These are phyloP conservation scores for Propsilocerus akamusi DNA, from an alignment of 1,140 invertebrate genomes.

Conservation along the genomic window DNA sequence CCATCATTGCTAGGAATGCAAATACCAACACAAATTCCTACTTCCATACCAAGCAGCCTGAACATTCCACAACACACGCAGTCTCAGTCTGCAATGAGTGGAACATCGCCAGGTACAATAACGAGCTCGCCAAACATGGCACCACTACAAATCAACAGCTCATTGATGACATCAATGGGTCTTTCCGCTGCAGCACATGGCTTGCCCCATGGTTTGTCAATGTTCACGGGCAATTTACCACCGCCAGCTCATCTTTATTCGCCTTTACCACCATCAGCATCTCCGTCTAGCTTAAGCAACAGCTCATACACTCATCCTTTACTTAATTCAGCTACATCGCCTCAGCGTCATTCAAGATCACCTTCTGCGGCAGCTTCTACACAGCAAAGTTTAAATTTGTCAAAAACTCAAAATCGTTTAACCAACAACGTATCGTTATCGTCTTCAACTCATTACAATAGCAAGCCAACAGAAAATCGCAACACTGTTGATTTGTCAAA, in stretches of 20 bases:
- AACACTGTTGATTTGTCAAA: too few relatives aligned
- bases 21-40: background rate
- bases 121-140: background rate
- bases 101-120: background rate
- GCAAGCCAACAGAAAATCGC: too few relatives aligned
- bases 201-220: background rate
- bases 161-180: background rate
- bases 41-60: background rate
- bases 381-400: background rate
- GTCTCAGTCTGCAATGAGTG: background rate
- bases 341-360: background rate
- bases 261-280: background rate
- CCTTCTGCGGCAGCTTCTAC: background rate
- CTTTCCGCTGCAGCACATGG: background rate
- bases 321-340: background rate
- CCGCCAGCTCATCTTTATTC: background rate
- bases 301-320: background rate
- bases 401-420: background rate
- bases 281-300: background rate
- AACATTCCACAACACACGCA: background rate
- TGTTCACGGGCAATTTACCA: background rate
- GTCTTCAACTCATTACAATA: background rate
- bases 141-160: background rate
- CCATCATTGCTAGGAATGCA: background rate
- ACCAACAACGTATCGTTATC: background rate